phyloP scores from a whole-genome alignment of 2,113 vertebrate genomes.

The Heterotilapia buettikoferi region DNA sequence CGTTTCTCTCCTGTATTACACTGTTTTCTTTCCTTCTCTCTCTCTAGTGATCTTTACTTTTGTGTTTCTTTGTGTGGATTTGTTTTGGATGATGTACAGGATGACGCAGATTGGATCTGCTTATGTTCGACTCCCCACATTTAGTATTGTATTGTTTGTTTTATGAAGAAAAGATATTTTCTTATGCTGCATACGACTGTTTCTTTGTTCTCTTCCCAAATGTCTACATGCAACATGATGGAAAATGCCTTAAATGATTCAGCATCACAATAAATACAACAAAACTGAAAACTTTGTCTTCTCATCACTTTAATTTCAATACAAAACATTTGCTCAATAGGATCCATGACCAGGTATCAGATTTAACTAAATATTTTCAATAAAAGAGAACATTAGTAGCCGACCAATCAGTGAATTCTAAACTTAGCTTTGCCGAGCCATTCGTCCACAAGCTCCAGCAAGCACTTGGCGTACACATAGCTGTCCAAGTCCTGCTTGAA shows the following conservation, averaged over 20 bases:
- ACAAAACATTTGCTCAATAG: background rate
- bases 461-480: background rate
- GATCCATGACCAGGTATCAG: background rate
- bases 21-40: background rate
- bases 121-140: background rate
- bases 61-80: background rate
- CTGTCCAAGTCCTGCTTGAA: fast-evolving
- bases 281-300: background rate
- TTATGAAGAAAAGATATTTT: slow-evolving; percentile 31
- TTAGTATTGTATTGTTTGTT: slow-evolving; percentile 6
- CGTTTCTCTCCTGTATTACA: background rate
- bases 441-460: background rate
- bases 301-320: background rate
- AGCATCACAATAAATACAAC: slow-evolving; percentile 32
- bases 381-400: background rate
- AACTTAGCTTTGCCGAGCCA: background rate
- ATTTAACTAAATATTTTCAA: background rate
- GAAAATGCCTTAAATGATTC: background rate
- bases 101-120: slow-evolving; percentile 7
- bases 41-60: background rate
- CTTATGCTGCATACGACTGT: background rate
- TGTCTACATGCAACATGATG: background rate
- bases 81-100: background rate
- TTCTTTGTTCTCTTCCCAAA: background rate
- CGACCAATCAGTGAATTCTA: background rate